Evolutionary conservation across 2,888 invertebrate genomes (phyloP), one percentile per base, ranked within the genome.

Genomic region (Eupithecia subumbrata): DNA sequence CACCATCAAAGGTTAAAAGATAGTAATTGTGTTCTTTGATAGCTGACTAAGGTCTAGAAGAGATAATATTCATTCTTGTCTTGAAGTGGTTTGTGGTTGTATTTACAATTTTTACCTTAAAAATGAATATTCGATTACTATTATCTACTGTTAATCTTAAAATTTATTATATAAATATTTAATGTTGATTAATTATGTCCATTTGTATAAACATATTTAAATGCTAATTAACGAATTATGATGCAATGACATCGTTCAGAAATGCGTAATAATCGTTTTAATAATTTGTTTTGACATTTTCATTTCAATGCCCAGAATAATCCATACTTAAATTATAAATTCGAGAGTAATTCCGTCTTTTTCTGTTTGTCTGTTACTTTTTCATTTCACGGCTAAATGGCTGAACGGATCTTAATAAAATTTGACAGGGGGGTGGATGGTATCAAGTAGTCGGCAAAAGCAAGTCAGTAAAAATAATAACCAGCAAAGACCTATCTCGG

Each of bases 191-290:
- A 40, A 67, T 40, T 67, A 37, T 22, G 18, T 3, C 40, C 66
- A 37, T 67, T 37, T 67, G 66, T 30, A n/a, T 40, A 67, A 67
- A 67, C 66, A 67, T 40, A 40, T 67, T 67, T 67, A n/a, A 40
- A 67, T 67, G 66, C 66, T 67, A 67, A 67, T 67, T 37, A n/a
- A 67, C 11, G n/a, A 37, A 34, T 64, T 64, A 64, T 67, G 60
- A 25, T 14, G 66, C 37, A 11, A 67, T 67, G 22, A n/a, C 40
- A n/a, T 22, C 9, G 40, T 34, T 18, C 34, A 18, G 64, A 64
- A 18, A 64, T 64, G 9, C 7, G 25, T 30, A 30, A 30, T 30
- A 25, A 64, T 64, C 30, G 37, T 67, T 67, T 40, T 67, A 40
- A n/a, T 40, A 67, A 37, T 67, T 67, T 64, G 34, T 16, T 37